Evolutionary conservation across 1,140 invertebrate species (phyloP), one percentile per base, ranked within the genome.

Genomic region (Drosophila willistoni): DNA sequence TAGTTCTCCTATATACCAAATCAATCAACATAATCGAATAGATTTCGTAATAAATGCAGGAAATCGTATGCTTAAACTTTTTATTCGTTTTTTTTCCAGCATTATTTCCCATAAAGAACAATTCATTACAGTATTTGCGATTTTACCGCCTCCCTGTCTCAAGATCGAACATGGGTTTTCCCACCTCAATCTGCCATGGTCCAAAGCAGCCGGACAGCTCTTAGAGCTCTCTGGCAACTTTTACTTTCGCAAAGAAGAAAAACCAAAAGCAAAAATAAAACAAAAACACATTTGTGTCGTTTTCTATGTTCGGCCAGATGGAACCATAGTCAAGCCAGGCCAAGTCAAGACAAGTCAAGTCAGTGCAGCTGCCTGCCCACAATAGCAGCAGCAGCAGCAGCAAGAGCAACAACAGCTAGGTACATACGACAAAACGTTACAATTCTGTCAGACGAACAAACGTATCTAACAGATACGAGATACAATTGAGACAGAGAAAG

Each of bases 221-320:
- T 39, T 3, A 12, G 61, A 34, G 51, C 29, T 42, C 29, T 57
- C 13, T 14, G 9, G 44, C 33, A 51, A 71, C 74, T 71, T 77
- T 77, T 77, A 77, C 74, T 71, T 77, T 77, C 68, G 57, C 34
- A 13, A 54, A 12, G 33, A 68, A 41, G 12, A 75, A 68, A 19
- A 14, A 14, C 2, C n/a, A 44, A 44, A 19, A 47, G 17, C 44
- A 77, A 74, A 67, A 67, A n/a, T 29, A 56, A 34, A 36, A n/a
- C 13, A 57, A 36, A 17, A 29, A 29, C 22, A 10, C 36, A 19
- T 59, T 59, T 82, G 69, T 73, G 79, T 77, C 68, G 76, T 83
- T 87, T 87, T 82, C 79, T 71, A 83, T 87, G 83, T 80, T 89
- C 71, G 83, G 66, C 83, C 83, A 87, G 73, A 72, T 87, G 84